Percentiles rank a stretch among this genome's conserved stretches.
Conservation (phyloP, 2,888 invertebrate species). For the Andrena hattorfiana region DNA sequence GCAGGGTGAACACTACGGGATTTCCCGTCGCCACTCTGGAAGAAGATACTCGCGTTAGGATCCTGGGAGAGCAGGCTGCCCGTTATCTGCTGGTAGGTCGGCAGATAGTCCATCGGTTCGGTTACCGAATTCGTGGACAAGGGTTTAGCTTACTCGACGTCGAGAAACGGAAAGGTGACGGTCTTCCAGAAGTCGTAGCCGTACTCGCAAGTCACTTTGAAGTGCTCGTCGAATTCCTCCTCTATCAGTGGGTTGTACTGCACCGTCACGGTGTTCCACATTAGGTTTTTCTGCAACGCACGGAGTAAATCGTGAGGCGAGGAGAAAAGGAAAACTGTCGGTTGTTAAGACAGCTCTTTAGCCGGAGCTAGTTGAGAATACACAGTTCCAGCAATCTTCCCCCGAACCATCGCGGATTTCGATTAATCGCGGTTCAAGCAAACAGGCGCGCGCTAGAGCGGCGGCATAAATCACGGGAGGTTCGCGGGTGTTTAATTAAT, state of each 20-base stretch:
- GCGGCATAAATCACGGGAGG: constrained; percentile 23
- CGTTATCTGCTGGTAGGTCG: constrained; percentile 48
- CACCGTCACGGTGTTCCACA: constrained; percentile 98
- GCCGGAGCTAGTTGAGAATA: background rate
- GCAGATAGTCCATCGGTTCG: background rate
- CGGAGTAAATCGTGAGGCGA: background rate
- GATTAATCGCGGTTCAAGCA: constrained; percentile 9
- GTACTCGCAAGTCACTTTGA: constrained; percentile 98
- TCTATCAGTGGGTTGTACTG: constrained; percentile 97
- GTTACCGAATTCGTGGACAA: background rate
- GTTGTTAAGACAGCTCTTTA: background rate
- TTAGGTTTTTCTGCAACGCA: constrained; percentile 93
- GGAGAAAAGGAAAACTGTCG: background rate
- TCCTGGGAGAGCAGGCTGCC: constrained; percentile 37
- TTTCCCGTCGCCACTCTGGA: constrained; percentile 96
- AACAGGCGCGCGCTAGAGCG: background rate
- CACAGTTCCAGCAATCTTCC: background rate
- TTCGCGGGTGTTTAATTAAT: constrained; percentile 40
- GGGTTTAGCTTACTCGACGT: constrained; percentile 93
- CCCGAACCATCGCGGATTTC: background rate
- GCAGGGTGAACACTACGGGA: constrained; percentile 96
- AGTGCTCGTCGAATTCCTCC: constrained; percentile 97
- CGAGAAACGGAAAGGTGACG: constrained; percentile 96
- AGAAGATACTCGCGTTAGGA: constrained; percentile 66
- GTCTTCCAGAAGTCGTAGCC: constrained; percentile 99